A percentile compares a stretch with the other conserved stretches of the same genome.
These are phyloP conservation scores for Pangasius sanitwongsei DNA, from an alignment of 2,797 vertebrate genomes.

Conservation along the genomic window DNA sequence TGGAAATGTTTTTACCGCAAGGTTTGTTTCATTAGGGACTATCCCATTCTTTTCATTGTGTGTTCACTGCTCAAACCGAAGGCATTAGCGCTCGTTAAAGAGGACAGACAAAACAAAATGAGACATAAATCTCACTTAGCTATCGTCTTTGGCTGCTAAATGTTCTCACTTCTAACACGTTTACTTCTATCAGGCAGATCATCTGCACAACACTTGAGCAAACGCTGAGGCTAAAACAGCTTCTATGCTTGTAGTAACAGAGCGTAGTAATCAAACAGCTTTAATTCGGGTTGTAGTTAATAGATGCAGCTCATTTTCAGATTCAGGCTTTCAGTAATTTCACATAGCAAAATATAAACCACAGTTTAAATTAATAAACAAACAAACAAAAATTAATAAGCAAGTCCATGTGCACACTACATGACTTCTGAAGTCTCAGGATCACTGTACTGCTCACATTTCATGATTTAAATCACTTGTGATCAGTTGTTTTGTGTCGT, in stretches of 20 bases:
- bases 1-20: slow-evolving; percentile 4
- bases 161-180: neutral
- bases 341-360: neutral
- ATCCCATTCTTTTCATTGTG: neutral
- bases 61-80: neutral
- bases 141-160: neutral
- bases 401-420: neutral
- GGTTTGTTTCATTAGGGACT: neutral
- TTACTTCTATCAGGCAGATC: neutral
- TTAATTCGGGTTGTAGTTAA: neutral
- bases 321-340: neutral
- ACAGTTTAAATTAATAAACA: neutral
- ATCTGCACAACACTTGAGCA: slow-evolving; percentile 19
- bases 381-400: neutral
- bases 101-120: slow-evolving; percentile 18
- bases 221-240: neutral
- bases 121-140: slow-evolving; percentile 19
- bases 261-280: neutral
- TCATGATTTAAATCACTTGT: neutral
- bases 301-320: neutral
- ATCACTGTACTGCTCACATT: neutral
- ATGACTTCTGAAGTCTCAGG: no score
- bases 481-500: neutral
- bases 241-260: neutral
- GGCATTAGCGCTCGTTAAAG: neutral